phyloP scores from a whole-genome alignment of 1,140 invertebrate genomes.

The Drosophila carrolli region DNA sequence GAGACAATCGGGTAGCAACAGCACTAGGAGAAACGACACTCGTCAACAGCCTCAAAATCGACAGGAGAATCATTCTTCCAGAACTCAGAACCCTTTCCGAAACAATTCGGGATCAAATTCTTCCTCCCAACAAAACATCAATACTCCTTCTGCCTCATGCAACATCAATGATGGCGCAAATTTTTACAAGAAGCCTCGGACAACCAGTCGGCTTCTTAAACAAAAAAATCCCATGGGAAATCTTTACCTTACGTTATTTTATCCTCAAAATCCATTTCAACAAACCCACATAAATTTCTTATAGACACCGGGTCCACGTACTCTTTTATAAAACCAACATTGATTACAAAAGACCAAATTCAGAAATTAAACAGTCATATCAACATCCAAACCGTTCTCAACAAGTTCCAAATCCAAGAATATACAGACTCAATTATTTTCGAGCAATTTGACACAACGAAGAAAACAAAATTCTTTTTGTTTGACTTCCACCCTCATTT shows the following conservation, averaged over 20 bases:
- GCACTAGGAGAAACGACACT: background rate
- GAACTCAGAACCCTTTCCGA: background rate
- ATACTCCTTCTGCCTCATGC: conserved; percentile 4
- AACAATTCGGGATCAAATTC: background rate
- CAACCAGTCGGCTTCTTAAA: conserved; percentile 7
- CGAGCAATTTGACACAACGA: conserved; percentile 3
- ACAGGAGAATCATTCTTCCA: background rate
- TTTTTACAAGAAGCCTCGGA: conserved; percentile 1
- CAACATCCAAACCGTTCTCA: background rate
- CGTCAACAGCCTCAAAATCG: no score
- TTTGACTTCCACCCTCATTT: conserved; percentile 8
- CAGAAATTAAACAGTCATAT: background rate
- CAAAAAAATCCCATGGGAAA: background rate
- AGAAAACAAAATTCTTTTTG: conserved; percentile 2
- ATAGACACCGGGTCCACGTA: conserved; percentile 1
- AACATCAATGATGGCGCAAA: conserved; percentile 14
- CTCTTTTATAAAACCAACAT: conserved; percentile 1
- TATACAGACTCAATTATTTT: conserved; percentile 6
- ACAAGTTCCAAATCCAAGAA: conserved; percentile 2
- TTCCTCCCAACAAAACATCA: background rate
- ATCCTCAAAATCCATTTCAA: background rate
- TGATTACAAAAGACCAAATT: background rate
- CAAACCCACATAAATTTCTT: background rate
- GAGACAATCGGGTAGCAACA: no score
- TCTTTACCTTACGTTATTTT: conserved; percentile 1